phyloP scores from a whole-genome alignment of 2,113 vertebrate species.

The Chionomys nivalis region DNA sequence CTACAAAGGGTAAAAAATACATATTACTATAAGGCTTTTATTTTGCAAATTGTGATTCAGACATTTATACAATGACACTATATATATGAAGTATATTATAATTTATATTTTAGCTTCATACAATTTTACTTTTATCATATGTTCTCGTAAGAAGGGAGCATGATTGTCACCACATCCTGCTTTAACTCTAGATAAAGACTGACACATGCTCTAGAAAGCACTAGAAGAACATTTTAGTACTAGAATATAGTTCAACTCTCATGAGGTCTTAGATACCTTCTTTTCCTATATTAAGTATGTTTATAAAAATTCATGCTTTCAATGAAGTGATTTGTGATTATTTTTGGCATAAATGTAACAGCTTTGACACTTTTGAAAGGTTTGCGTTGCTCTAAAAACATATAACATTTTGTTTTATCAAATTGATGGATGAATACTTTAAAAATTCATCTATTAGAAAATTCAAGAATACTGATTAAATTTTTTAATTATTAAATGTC shows the following conservation, averaged over 20 bases:
- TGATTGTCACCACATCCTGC: not conserved
- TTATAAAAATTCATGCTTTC: not conserved
- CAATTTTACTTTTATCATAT: not conserved
- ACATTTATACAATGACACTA: not conserved
- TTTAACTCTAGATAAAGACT: not conserved
- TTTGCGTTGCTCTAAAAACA: not conserved
- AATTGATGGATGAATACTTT: not conserved
- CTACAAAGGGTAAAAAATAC: not conserved
- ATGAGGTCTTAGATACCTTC: not conserved
- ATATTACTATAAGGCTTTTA: not conserved
- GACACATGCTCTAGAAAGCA: not conserved
- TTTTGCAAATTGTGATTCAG: not conserved
- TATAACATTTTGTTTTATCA: not conserved
- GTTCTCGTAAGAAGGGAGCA: not conserved
- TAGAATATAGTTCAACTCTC: not conserved
- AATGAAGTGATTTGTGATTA: not conserved
- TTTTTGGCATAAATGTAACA: not conserved
- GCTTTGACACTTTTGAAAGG: not conserved
- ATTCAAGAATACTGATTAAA: not conserved
- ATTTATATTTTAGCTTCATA: not conserved
- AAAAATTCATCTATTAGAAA: not conserved
- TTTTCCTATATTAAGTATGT: not conserved
- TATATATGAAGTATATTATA: not conserved
- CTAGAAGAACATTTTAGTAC: not conserved
- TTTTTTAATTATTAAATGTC: not conserved